These are phyloP conservation scores for Drosophila setosimentum DNA, from an alignment of 2,888 invertebrate species.

Conservation along the genomic window DNA sequence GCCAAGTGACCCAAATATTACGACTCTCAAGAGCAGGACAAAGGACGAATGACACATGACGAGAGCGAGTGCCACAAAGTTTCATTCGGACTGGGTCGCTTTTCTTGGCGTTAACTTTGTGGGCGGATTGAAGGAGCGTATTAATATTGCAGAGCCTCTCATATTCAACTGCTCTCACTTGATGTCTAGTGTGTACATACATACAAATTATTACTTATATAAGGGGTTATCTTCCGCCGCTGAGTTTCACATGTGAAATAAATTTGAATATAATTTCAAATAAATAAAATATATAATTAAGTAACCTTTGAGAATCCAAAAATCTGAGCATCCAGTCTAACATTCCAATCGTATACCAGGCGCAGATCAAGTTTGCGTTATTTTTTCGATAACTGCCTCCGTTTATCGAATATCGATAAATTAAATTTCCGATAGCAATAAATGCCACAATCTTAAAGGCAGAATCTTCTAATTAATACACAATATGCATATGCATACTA, in stretches of 20 bases:
- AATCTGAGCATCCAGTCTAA: too few relatives aligned
- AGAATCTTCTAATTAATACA: too few relatives aligned
- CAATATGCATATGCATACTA: too few relatives aligned
- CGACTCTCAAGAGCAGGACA: conserved; percentile 38
- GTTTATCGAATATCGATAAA: too few relatives aligned
- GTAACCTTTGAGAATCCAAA: not conserved
- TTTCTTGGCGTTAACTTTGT: conserved; percentile 45
- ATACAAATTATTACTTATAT: not conserved
- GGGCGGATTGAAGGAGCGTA: conserved; percentile 43
- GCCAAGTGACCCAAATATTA: conserved; percentile 70
- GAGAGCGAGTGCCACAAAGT: conserved; percentile 17
- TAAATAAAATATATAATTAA: not conserved
- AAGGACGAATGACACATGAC: not conserved
- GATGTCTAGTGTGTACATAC: not conserved
- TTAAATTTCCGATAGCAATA: too few relatives aligned
- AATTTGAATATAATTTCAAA: not conserved
- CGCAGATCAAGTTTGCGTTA: too few relatives aligned
- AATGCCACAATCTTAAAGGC: too few relatives aligned
- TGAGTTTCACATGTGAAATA: not conserved
- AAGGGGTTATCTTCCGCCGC: not conserved
- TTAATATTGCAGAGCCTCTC: conserved; percentile 57
- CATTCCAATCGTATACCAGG: too few relatives aligned
- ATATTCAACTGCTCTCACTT: conserved; percentile 1
- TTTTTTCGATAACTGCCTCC: too few relatives aligned
- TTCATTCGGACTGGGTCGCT: conserved; percentile 33